Conservation (phyloP, 2,113 vertebrate genomes). For the Oreocharis arfaki region DNA sequence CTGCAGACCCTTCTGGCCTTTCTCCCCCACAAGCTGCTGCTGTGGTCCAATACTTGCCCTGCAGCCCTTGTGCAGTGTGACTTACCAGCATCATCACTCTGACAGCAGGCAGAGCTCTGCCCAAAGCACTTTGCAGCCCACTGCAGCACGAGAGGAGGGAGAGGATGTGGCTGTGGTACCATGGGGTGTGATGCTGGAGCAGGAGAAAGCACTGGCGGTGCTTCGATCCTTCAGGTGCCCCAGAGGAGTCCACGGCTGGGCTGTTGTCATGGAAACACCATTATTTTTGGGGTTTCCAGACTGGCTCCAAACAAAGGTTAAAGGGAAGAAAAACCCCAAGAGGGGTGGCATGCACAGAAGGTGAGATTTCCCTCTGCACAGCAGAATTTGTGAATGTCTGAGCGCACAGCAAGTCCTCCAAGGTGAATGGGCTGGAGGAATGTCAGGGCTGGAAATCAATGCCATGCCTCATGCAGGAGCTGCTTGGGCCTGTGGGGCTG, state of each 20-base stretch:
- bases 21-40: not conserved
- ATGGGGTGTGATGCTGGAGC: not conserved
- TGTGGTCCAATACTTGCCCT: not conserved
- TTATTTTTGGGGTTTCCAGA: not conserved
- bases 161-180: not conserved
- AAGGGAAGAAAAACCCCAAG: not conserved
- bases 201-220: not conserved
- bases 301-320: not conserved
- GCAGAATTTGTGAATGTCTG: not conserved
- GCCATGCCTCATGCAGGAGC: not conserved
- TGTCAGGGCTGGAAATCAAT: not conserved
- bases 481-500: fast-evolving
- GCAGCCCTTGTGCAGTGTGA: fast-evolving
- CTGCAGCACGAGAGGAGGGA: fast-evolving
- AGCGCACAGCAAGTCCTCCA: not conserved
- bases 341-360: not conserved
- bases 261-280: not conserved
- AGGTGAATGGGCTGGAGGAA: not conserved
- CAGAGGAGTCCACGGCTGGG: not conserved
- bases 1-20: not conserved
- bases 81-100: fast-evolving
- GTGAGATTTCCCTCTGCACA: not conserved
- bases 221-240: not conserved
- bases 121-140: not conserved
- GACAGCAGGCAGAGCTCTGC: not conserved